Evolutionary conservation across 1,140 invertebrate species (phyloP).

Genomic region (Neotoxoptera formosana): DNA sequence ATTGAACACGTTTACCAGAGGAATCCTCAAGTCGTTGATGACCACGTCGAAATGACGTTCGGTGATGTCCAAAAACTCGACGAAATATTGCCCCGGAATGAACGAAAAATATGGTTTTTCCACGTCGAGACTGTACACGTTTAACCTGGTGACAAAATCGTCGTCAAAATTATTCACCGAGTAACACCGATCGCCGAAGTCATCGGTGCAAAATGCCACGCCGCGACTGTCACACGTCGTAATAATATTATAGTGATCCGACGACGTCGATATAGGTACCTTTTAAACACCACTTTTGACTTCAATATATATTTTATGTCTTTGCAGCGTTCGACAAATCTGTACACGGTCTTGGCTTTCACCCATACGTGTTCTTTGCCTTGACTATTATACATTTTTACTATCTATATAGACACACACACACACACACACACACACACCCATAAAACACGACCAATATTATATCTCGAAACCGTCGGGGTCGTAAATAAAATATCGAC

Average conservation of each 20-base stretch:
- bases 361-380: background rate
- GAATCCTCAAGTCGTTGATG: background rate
- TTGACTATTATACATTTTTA: background rate
- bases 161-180: background rate
- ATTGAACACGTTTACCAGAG: background rate
- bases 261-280: background rate
- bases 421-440: too few relatives aligned
- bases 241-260: too few relatives aligned
- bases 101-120: conserved; percentile 15
- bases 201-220: background rate
- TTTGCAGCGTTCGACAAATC: background rate
- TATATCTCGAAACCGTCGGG: background rate
- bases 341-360: background rate
- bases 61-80: background rate
- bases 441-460: background rate
- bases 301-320: conserved; percentile 35
- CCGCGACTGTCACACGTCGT: too few relatives aligned
- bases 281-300: conserved; percentile 35
- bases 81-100: background rate
- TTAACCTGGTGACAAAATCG: background rate
- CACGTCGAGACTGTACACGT: background rate
- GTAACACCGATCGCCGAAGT: background rate
- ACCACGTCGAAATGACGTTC: background rate
- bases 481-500: background rate
- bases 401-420: background rate